Base-by-base conservation (phyloP, 2,888 invertebrate species). In the Acronicta leporina region DNA sequence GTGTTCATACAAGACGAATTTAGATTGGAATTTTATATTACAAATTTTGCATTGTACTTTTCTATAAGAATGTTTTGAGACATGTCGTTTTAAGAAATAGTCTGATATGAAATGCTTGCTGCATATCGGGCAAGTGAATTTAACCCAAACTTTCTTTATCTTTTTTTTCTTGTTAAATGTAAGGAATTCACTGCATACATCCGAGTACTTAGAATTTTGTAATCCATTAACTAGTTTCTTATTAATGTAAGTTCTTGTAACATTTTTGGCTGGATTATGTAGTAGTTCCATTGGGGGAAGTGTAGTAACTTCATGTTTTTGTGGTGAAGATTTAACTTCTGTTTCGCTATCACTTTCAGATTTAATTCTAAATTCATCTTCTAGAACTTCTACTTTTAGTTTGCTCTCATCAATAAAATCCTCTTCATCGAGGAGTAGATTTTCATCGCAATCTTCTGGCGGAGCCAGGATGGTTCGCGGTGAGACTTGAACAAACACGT, bases 341-440 rank as follows among this genome's bases (percentile, higher is more conserved):
- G 42, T n/a, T 2, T 75, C 85, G 11, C 50, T 69, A 6, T 88
- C 89, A 55, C 84, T 81, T 0, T 87, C 90, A 3, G 88, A 85
- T 68, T 88, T 77, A 0, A 86, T 8, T 80, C 94, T 88, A 72
- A 89, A 94, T 73, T 94, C 93, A 47, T 94, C 94, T 84, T 94
- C 94, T 53, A 94, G 63, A 7, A 92, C 86, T 27, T 92, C 92
- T n/a, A 90, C 71, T 66, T 86, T 85, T 0, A 83, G 54, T 70
- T 88, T 82, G 13, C 67, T 65, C 51, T 90, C 91, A 55, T 87
- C 85, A 3, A 80, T 54, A 27, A 80, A 69, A 9, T 87, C 82
- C 10, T 70, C 60, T 8, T 81, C 81, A 16, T 83, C 75, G 6
- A 79, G 10, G 0, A 81, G 49, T n/a, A 79, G 45, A 1, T 66